Conservation (phyloP, 2,113 vertebrate genomes). For the Lonchura striata region DNA sequence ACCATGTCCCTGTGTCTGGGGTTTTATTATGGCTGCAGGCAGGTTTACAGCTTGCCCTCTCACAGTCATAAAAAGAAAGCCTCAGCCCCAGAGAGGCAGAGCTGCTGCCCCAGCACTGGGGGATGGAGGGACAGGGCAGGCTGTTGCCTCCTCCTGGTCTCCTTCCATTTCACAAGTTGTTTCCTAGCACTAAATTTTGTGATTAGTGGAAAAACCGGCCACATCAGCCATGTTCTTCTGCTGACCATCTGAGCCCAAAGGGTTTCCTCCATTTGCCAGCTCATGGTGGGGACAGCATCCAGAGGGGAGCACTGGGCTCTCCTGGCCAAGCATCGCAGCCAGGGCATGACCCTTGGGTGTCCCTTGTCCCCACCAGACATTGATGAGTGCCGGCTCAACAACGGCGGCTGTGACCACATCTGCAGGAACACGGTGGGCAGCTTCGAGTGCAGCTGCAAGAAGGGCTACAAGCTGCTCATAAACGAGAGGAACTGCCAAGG, state of each 20-base stretch:
- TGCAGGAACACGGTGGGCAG: conserved; percentile 97
- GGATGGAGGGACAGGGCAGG: neutral
- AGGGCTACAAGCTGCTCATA: conserved; percentile 96
- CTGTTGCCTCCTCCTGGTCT: neutral
- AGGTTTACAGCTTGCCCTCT: conserved; percentile 20
- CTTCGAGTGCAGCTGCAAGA: conserved; percentile 98
- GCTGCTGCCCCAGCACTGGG: neutral
- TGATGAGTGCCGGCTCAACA: conserved; percentile 92
- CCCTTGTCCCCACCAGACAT: conserved; percentile 82
- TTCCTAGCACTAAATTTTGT: conserved; percentile 31
- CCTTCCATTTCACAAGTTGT: neutral
- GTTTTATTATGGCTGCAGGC: conserved; percentile 23
- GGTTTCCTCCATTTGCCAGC: accelerated
- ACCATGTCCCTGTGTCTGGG: conserved; percentile 27
- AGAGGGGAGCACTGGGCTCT: neutral
- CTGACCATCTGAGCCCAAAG: neutral
- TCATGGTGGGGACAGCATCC: neutral
- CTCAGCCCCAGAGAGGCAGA: neutral
- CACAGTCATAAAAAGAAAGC: neutral
- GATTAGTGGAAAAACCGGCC: neutral
- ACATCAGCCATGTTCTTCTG: neutral
- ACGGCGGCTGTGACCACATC: conserved; percentile 95
- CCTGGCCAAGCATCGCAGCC: neutral
- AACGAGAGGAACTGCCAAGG: conserved; percentile 97
- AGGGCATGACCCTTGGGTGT: accelerated